A percentile compares a stretch with the other conserved stretches of the same genome.
Conservation (phyloP, 2,113 vertebrate species). For the Planiliza haematocheilus region DNA sequence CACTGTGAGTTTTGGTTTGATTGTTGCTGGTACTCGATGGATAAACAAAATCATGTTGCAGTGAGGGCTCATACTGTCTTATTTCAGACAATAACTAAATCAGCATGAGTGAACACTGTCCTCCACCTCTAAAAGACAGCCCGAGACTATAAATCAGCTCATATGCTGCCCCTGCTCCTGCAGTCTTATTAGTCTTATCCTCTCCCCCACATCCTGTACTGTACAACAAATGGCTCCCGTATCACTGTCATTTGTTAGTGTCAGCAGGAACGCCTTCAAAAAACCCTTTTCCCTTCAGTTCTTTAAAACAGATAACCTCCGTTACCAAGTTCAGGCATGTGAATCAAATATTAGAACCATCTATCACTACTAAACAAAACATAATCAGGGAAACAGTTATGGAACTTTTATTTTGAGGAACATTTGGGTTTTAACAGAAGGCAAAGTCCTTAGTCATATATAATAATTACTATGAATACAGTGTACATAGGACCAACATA, state of each 20-base stretch:
- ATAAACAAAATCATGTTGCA: background rate
- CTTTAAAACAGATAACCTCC: slow-evolving; percentile 10
- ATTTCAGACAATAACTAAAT: slow-evolving; percentile 41
- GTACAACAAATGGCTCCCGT: slow-evolving; percentile 38
- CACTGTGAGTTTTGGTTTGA: background rate
- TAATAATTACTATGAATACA: too few species aligned
- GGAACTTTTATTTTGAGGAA: background rate
- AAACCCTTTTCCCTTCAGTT: slow-evolving; percentile 8
- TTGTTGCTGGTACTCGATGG: background rate
- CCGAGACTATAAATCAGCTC: slow-evolving; percentile 45
- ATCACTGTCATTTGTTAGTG: slow-evolving; percentile 46
- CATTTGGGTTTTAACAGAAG: background rate
- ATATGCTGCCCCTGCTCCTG: slow-evolving; percentile 31
- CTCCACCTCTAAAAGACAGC: slow-evolving; percentile 11
- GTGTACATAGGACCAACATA: too few species aligned
- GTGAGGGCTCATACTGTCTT: background rate
- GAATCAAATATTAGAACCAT: slow-evolving; percentile 25
- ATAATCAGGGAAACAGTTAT: background rate
- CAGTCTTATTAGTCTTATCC: slow-evolving; percentile 52
- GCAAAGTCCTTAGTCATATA: too few species aligned
- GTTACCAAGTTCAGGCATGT: slow-evolving; percentile 10
- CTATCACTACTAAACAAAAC: slow-evolving; percentile 29
- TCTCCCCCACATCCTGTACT: slow-evolving; percentile 38
- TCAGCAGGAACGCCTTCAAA: slow-evolving; percentile 41
- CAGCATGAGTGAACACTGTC: slow-evolving; percentile 16